Evolutionary conservation across 2,888 invertebrate genomes (phyloP), one percentile per base, ranked within the genome.

Genomic region (Chloroclysta siterata): DNA sequence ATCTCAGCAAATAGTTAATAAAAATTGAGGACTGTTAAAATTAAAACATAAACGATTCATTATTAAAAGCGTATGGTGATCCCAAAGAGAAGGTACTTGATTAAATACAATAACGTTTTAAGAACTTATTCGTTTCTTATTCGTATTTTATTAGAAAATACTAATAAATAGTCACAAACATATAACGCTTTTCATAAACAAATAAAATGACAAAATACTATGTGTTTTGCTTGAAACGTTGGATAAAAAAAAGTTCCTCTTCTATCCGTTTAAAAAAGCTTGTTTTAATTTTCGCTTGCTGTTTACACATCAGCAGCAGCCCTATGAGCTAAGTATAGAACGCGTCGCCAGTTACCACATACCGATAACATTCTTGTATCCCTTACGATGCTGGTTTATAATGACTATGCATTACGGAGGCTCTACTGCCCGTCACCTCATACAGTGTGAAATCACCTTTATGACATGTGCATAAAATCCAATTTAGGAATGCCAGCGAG

Each of bases 341-440:
- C n/a, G 2, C 53, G 53, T 39, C 33, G 33, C 36, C 53, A 52
- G 52, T 56, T 52, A 62, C 52, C 56, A 52, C 47, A 56, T 41
- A 46, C 39, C 61, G 52, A 56, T 56, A 52, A 62, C 52, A 53
- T 62, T 54, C 58, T 63, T 52, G 55, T 47, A 58, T 44, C 53
- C 55, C 52, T 44, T 41, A 47, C 54, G 53, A 57, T 39, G 51
- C 51, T 22, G 22, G 33, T 33, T 50, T 51, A 42, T 56, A 52
- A 56, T 47, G 62, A 28, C 46, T 51, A 11, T 1, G 44, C 53
- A 33, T 29, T 33, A 33, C 33, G 33, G 33, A 33, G 33, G 33
- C 33, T 33, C 33, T 33, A 33, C 33, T 8, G 8, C 6, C 3
- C 0, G 2, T 33, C 33, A 5, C 5, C 7, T 8, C 7, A 8